Conservation (phyloP, 2,113 vertebrate species). For the Melanostigma gelatinosum region DNA sequence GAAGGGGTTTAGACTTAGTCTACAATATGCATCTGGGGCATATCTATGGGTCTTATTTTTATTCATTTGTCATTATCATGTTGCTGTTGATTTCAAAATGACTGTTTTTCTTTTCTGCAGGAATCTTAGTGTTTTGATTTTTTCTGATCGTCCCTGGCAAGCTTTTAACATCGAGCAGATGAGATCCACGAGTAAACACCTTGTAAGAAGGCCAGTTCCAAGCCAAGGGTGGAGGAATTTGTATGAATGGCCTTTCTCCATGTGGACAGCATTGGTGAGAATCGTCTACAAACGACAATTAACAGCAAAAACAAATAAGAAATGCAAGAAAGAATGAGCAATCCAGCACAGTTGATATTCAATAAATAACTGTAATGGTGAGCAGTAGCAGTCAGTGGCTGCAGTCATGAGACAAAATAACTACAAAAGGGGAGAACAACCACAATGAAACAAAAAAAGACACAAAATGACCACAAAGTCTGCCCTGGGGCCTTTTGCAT, state of each 20-base stretch:
- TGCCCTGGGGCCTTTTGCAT: too few relatives aligned
- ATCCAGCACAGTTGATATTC: not conserved
- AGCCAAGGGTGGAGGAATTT: slow-evolving; percentile 94
- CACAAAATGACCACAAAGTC: too few relatives aligned
- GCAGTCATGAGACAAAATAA: not conserved
- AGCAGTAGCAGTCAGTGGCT: not conserved
- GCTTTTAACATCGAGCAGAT: not conserved
- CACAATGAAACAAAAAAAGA: too few relatives aligned
- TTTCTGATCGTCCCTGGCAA: not conserved
- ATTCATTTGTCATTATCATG: not conserved
- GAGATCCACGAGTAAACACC: slow-evolving; percentile 73
- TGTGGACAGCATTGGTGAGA: slow-evolving; percentile 86
- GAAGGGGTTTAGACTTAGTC: not conserved
- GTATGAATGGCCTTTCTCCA: slow-evolving; percentile 89
- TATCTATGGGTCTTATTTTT: not conserved
- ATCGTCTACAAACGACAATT: slow-evolving; percentile 77
- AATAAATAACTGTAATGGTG: not conserved
- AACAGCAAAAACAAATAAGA: not conserved
- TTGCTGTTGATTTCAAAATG: not conserved
- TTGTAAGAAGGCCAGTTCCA: slow-evolving; percentile 94
- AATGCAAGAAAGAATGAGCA: not conserved
- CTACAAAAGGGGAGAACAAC: not conserved
- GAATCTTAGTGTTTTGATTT: not conserved
- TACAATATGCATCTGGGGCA: not conserved
- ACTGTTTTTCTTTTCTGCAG: not conserved